A percentile compares a stretch with the other conserved stretches of the same genome.
Evolutionary conservation across 2,797 vertebrate species (phyloP).

Genomic region (Furcifer pardalis): DNA sequence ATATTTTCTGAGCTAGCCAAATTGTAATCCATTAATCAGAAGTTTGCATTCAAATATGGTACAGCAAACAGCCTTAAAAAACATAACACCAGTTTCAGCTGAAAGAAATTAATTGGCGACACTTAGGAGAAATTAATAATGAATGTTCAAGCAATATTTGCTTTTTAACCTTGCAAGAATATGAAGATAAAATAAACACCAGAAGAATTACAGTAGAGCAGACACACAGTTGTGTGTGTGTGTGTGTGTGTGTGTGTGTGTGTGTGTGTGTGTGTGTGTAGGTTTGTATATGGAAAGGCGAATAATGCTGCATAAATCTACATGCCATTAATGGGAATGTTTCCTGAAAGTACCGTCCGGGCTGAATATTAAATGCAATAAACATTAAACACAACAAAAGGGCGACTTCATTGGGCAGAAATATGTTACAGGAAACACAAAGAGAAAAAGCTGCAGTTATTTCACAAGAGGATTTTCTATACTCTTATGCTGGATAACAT

Average conservation of each 20-base stretch:
- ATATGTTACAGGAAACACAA: background rate
- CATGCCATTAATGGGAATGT: constrained; percentile 66
- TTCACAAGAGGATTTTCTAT: background rate
- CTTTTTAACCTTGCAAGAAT: constrained; percentile 71
- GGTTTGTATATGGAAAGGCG: constrained; percentile 70
- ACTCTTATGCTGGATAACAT: background rate
- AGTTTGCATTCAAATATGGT: constrained; percentile 72
- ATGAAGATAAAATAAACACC: constrained; percentile 76
- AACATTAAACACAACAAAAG: constrained; percentile 43
- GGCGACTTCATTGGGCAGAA: background rate
- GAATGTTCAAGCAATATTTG: constrained; percentile 64
- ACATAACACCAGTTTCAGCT: constrained; percentile 62
- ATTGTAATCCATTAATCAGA: constrained; percentile 57
- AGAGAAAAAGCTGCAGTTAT: constrained; percentile 13
- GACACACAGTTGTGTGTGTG: constrained; percentile 43
- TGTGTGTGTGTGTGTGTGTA: background rate
- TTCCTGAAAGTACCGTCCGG: constrained; percentile 61
- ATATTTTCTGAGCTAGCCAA: constrained; percentile 45
- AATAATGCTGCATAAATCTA: constrained; percentile 70
- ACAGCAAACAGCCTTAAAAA: constrained; percentile 63
- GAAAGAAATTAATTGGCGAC: constrained; percentile 70
- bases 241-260: background rate
- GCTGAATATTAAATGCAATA: constrained; percentile 52
- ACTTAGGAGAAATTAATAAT: constrained; percentile 73
- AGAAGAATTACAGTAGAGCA: constrained; percentile 64